phyloP scores from a whole-genome alignment of 2,113 vertebrate species.

The Pseudois nayaur region DNA sequence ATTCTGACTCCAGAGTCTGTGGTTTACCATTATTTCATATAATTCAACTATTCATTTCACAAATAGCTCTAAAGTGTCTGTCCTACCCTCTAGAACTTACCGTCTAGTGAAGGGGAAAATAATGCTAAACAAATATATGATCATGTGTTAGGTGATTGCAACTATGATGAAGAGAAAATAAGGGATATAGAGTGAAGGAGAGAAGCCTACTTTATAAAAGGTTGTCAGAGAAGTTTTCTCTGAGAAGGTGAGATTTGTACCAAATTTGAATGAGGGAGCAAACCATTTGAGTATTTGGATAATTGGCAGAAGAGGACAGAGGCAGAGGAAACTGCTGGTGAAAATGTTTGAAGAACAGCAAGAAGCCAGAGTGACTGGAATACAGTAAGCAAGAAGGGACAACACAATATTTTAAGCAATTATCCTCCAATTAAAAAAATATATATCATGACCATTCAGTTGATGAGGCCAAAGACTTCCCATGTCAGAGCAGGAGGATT shows the following conservation, averaged over 20 bases:
- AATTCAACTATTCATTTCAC: background rate
- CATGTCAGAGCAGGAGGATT: background rate
- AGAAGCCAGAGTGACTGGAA: background rate
- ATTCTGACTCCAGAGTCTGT: background rate
- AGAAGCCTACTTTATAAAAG: background rate
- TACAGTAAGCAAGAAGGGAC: background rate
- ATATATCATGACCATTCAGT: background rate
- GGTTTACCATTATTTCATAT: background rate
- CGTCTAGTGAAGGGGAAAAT: background rate
- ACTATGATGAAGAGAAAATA: background rate
- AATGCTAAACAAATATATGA: background rate
- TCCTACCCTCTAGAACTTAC: background rate
- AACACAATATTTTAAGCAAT: background rate
- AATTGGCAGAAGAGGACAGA: background rate
- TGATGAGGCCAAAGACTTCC: background rate
- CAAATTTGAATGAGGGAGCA: background rate
- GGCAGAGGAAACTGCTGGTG: background rate
- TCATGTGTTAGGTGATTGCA: background rate
- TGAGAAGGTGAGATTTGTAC: background rate
- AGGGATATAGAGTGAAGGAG: background rate
- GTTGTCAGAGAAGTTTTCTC: background rate
- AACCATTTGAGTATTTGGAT: background rate
- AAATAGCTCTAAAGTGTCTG: background rate
- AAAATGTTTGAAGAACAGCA: background rate
- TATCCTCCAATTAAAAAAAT: background rate